Base-by-base conservation (phyloP, 2,888 invertebrate species). In the Dolomedes plantarius region DNA sequence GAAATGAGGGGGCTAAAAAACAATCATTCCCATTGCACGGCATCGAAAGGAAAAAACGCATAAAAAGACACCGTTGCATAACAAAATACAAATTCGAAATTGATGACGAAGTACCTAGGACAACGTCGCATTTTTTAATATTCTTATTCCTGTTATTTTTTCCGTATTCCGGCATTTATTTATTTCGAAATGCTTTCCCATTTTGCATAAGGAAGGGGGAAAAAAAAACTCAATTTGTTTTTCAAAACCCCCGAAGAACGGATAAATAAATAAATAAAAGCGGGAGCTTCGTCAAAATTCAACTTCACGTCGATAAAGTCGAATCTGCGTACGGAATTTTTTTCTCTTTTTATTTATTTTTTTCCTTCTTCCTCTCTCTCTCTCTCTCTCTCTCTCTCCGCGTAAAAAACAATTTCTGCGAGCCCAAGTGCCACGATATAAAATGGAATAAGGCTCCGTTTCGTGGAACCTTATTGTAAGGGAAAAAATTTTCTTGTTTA, bases 21-120 rank as follows among this genome's bases (percentile, higher is more conserved):
- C 85, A 86, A 86, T 86, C 85, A 79, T 86, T 79, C 83, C 83
- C 31, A 73, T 77, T 77, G 83, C 83, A 77, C 39, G 67, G 76
- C 71, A 75, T 13, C 28, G 23, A 76, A 71, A 80, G 29, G 73
- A 36, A 62, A 64, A 74, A 81, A 71, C 32, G 46, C 28, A 72
- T 71, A 64, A 76, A 83, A 83, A 83, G 39, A 56, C 67, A 74
- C 68, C 86, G 73, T 86, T 86, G 85, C 78, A 86, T 86, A 79
- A 79, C 85, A 86, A 86, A 86, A 86, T 86, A 86, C 85, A 86
- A 86, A 86, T 86, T 86, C 85, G 85, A 86, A 86, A 86, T 86
- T 86, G 85, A 86, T 86, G 85, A 86, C 85, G 79, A 86, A 74
- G 83, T 85, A 85, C 77, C 73, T 77, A 85, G 56, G 83, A 85